These are phyloP conservation scores for Camponotus fellah DNA, from an alignment of 2,888 invertebrate species.

Conservation along the genomic window DNA sequence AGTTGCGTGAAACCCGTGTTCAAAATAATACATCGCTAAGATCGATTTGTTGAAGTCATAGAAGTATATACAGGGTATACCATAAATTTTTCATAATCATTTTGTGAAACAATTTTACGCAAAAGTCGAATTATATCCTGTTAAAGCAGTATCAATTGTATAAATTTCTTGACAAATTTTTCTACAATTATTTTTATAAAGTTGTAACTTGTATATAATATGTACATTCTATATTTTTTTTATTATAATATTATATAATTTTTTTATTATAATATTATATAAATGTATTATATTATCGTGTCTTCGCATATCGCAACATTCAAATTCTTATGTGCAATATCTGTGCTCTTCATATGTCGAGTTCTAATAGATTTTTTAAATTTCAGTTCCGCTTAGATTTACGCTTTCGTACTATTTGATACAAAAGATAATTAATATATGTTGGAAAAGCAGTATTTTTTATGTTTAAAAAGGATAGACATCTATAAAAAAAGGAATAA, in stretches of 20 bases:
- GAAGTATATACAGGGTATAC: background rate
- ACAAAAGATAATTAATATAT: background rate
- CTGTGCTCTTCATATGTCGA: background rate
- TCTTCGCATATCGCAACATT: background rate
- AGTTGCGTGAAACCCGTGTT: background rate
- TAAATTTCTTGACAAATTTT: background rate
- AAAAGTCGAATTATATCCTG: background rate
- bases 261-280: background rate
- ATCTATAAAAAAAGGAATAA: constrained; percentile 6
- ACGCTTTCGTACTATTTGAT: background rate
- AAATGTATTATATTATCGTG: background rate
- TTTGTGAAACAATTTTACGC: background rate
- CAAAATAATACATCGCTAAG: background rate
- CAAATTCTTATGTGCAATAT: background rate
- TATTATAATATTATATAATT: background rate
- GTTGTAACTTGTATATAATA: background rate
- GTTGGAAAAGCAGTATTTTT: background rate
- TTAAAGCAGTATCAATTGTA: background rate
- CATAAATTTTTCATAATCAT: constrained; percentile 1
- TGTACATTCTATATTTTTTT: background rate
- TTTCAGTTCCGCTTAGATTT: background rate
- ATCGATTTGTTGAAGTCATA: background rate
- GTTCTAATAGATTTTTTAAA: background rate
- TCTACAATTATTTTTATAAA: background rate
- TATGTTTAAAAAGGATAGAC: background rate